These are phyloP conservation scores for Hyppa rectilinea DNA, from an alignment of 2,888 invertebrate species.

Conservation along the genomic window DNA sequence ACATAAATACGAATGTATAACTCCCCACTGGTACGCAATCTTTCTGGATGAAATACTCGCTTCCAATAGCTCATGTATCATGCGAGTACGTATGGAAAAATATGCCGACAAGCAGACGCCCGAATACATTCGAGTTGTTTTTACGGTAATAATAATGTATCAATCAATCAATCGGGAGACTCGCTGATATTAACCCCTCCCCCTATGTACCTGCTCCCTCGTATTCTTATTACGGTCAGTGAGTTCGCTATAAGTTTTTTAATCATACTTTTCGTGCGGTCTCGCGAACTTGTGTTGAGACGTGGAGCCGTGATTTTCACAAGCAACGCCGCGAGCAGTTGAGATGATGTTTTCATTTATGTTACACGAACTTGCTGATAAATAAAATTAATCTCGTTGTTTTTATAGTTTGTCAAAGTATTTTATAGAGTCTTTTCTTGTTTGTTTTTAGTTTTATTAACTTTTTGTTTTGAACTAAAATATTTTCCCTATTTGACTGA, in stretches of 20 bases:
- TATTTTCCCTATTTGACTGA: conserved; percentile 38
- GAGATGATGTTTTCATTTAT: conserved; percentile 65
- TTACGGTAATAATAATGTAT: conserved; percentile 72
- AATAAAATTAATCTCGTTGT: conserved; percentile 65
- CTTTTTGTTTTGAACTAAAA: conserved; percentile 39
- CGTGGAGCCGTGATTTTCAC: conserved; percentile 70
- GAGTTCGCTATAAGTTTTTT: conserved; percentile 77
- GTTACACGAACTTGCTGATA: conserved; percentile 57
- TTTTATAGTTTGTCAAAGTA: conserved; percentile 57
- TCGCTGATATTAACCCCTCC: conserved; percentile 4
- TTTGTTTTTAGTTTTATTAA: conserved; percentile 30
- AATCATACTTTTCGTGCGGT: conserved; percentile 78
- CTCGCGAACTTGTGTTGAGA: conserved; percentile 71
- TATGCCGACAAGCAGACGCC: conserved; percentile 66
- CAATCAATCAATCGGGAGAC: conserved; percentile 70
- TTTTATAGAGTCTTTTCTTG: conserved; percentile 52
- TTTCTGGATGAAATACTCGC: conserved; percentile 28
- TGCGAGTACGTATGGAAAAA: conserved; percentile 57
- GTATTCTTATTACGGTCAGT: conserved; percentile 71
- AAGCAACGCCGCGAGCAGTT: conserved; percentile 57
- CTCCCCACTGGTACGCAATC: conserved; percentile 1
- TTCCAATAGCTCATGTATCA: conserved; percentile 54
- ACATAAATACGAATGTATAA: conserved; percentile 24
- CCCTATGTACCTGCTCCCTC: conserved; percentile 60
- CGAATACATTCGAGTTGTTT: conserved; percentile 68